Conservation (phyloP, 2,888 invertebrate genomes). For the Omphaloscelis lunosa region DNA sequence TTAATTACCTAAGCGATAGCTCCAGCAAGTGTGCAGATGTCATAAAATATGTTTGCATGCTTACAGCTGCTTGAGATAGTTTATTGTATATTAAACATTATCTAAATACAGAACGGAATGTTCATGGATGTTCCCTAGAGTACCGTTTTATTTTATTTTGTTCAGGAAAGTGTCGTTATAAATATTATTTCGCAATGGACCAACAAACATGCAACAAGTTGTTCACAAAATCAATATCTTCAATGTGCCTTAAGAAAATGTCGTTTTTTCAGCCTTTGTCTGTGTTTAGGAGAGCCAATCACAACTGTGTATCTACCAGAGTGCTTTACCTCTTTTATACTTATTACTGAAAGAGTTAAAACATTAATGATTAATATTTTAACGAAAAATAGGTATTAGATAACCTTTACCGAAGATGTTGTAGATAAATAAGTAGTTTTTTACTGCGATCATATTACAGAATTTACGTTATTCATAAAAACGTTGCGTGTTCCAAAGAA, state of each 20-base stretch:
- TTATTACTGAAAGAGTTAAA: constrained; percentile 12
- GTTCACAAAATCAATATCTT: constrained; percentile 71
- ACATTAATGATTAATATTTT: neutral
- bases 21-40: constrained; percentile 48
- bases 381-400: constrained; percentile 17
- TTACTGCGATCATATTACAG: constrained; percentile 45
- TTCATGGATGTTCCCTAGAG: constrained; percentile 28
- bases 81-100: constrained; percentile 50
- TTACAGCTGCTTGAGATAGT: constrained; percentile 45
- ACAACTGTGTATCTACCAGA: neutral
- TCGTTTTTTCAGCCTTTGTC: neutral
- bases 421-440: constrained; percentile 27
- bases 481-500: constrained; percentile 72
- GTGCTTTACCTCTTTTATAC: neutral
- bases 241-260: constrained; percentile 36
- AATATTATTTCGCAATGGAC: constrained; percentile 62
- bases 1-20: constrained; percentile 59
- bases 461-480: constrained; percentile 62
- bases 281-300: constrained; percentile 7
- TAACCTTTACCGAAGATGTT: constrained; percentile 35
- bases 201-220: constrained; percentile 87
- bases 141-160: constrained; percentile 24
- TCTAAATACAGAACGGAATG: constrained; percentile 44
- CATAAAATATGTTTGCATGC: constrained; percentile 41
- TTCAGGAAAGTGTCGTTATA: constrained; percentile 30